A percentile compares a stretch with the other conserved stretches of the same genome.
Evolutionary conservation across 2,888 invertebrate species (phyloP).

Genomic region (Anarsia innoxiella): DNA sequence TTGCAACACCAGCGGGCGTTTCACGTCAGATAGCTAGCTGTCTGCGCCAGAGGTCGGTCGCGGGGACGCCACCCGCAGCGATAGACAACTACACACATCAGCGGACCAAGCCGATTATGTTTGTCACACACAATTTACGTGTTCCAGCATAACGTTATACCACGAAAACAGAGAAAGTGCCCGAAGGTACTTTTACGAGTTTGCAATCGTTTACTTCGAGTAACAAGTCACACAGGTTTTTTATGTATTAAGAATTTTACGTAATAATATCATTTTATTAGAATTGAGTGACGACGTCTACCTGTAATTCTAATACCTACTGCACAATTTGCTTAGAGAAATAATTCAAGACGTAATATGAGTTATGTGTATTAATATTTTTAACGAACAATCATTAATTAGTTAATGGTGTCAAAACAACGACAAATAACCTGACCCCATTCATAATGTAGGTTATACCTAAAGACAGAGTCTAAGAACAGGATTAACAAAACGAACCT

Average conservation of each 20-base stretch:
- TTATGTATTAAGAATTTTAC: slow-evolving; percentile 35
- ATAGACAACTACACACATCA: slow-evolving; percentile 1
- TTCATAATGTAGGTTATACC: too few species aligned
- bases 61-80: slow-evolving; percentile 11
- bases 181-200: neutral
- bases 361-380: too few species aligned
- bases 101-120: too few species aligned
- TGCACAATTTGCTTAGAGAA: too few species aligned
- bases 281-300: slow-evolving; percentile 29
- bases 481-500: too few species aligned
- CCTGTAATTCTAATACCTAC: too few species aligned
- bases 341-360: too few species aligned
- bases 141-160: neutral
- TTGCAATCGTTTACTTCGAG: slow-evolving; percentile 12
- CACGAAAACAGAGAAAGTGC: slow-evolving; percentile 1
- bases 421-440: too few species aligned
- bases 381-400: too few species aligned
- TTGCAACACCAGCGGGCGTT: slow-evolving; percentile 55
- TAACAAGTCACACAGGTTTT: slow-evolving; percentile 32
- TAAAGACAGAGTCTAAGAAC: too few species aligned
- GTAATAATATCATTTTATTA: slow-evolving; percentile 33
- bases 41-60: slow-evolving; percentile 23
- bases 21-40: slow-evolving; percentile 45
- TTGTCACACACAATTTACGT: neutral
- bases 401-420: too few species aligned